Base-by-base conservation (phyloP, 2,113 vertebrate species). In the Hystrix brachyura region DNA sequence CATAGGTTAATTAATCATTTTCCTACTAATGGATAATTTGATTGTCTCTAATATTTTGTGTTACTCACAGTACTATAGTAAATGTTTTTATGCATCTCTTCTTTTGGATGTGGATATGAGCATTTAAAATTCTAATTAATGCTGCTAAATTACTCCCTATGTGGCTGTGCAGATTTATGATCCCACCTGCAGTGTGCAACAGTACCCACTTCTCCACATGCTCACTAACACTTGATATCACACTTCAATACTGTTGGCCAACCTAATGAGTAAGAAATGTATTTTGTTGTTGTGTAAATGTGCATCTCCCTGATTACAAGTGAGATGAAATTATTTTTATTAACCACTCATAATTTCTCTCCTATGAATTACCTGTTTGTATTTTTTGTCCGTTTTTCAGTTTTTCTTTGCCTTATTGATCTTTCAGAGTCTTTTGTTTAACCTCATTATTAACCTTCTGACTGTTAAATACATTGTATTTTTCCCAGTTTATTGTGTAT, bases 91-190 rank as follows among this genome's bases (percentile, higher is more conserved):
- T 69, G 13, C 10, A 51, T 74, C 13, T 46, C 27, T 91, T 87
- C 17, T 93, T 90, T 94, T 62, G 14, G 25, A 78, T 55, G 32
- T 92, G 7, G 21, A 53, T 65, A 71, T 64, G 59, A 78, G 0
- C 46, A 34, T 92, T 90, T 86, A 83, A 90, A 78, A 82, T 86
- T 92, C 43, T 81, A 90, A 32, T 82, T 38, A 59, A 1, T 67
- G 4, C 10, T 74, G 48, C 38, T 86, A 55, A 86, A 55, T 76
- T 59, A 6, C n/a, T 62, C 48, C 67, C 38, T 4, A 14, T 21
- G 43, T 80, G 1, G 3, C 4, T 79, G 0, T 27, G 51, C 29
- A 76, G 29, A 86, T 38, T 55, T 69, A 32, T 12, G 10, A 43
- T 64, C 5, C 13, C 29, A 62, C 17, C 8, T 21, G 27, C 23